These are phyloP conservation scores for Tragelaphus strepsiceros DNA, from an alignment of 2,113 vertebrate genomes.

Conservation along the genomic window DNA sequence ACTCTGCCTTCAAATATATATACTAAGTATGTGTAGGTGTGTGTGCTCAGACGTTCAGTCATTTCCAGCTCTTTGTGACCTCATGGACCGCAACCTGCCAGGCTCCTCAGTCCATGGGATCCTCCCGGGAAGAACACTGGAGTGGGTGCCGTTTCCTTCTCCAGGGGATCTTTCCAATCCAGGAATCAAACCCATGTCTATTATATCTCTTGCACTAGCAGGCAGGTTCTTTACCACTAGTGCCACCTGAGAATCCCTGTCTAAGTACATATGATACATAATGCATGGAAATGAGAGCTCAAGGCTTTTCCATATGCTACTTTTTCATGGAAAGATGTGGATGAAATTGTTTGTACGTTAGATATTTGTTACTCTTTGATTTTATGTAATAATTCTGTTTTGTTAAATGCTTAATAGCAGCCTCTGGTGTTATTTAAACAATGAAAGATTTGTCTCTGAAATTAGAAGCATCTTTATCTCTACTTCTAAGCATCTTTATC, in stretches of 20 bases:
- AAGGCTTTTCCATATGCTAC: neutral
- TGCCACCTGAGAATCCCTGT: neutral
- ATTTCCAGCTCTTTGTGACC: neutral
- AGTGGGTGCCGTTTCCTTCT: neutral
- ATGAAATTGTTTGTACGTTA: neutral
- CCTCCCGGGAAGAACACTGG: neutral
- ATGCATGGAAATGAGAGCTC: neutral
- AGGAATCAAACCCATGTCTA: neutral
- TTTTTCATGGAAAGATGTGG: neutral
- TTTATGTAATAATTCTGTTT: neutral
- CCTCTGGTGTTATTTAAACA: constrained; percentile 49
- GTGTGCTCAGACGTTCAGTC: neutral
- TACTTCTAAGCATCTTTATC: constrained; percentile 42
- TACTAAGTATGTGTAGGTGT: neutral
- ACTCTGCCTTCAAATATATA: neutral
- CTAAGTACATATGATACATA: neutral
- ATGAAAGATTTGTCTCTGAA: constrained; percentile 46
- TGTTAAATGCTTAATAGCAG: constrained; percentile 13
- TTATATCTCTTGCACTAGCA: neutral
- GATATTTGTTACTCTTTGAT: neutral
- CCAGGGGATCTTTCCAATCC: neutral
- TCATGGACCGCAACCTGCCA: neutral
- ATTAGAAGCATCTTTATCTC: constrained; percentile 16
- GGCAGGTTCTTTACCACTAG: neutral
- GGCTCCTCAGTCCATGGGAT: neutral